phyloP scores from a whole-genome alignment of 2,888 invertebrate genomes.

The Poecilus cupreus region DNA sequence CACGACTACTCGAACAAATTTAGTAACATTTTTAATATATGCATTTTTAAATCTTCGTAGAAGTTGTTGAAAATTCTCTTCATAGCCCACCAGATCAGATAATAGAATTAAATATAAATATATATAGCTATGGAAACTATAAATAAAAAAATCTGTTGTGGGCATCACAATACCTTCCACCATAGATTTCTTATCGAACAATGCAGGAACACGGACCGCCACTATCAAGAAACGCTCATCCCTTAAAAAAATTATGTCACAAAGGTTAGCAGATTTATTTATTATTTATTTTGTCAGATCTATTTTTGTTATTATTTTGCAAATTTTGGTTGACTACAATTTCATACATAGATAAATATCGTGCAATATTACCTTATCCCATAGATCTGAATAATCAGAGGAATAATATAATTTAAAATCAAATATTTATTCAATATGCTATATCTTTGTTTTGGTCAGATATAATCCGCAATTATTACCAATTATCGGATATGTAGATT shows the following conservation, averaged over 20 bases:
- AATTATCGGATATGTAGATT: not conserved
- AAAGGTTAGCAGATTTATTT: not conserved
- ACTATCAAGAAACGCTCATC: constrained; percentile 14
- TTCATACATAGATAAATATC: not conserved
- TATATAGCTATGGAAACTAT: too few species aligned
- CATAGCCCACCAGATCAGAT: too few species aligned
- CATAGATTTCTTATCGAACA: too few species aligned
- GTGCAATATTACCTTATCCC: not conserved
- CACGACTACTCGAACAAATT: too few species aligned
- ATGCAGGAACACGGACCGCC: too few species aligned
- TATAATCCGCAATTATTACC: not conserved
- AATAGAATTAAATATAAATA: too few species aligned
- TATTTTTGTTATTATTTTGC: not conserved
- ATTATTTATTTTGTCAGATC: not conserved
- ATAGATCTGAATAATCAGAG: not conserved
- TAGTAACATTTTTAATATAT: too few species aligned
- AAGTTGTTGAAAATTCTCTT: too few species aligned
- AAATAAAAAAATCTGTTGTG: too few species aligned
- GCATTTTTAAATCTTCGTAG: too few species aligned
- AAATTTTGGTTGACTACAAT: not conserved
- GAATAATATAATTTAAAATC: not conserved
- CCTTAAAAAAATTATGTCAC: not conserved
- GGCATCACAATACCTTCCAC: too few species aligned
- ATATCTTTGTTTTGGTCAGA: not conserved
- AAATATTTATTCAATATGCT: not conserved